These are phyloP conservation scores for Melitaea cinxia DNA, from an alignment of 1,140 invertebrate species.

Conservation along the genomic window DNA sequence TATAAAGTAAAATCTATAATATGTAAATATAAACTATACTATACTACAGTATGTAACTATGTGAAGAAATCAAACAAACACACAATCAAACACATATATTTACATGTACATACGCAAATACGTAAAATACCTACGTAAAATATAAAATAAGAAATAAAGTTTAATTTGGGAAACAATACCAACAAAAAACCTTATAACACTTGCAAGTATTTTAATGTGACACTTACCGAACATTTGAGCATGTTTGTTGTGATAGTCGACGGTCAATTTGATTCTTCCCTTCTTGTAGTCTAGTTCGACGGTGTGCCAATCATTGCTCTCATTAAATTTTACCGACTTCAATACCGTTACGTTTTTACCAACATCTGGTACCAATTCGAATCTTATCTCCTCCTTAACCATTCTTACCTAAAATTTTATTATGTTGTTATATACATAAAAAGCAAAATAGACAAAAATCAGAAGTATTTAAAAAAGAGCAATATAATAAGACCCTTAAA, in stretches of 20 bases:
- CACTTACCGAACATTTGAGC: slow-evolving; percentile 84
- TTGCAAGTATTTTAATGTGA: neutral
- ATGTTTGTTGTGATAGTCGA: slow-evolving; percentile 88
- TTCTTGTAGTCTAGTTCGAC: slow-evolving; percentile 89
- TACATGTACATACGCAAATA: no score
- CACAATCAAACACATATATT: no score
- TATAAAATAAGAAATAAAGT: no score
- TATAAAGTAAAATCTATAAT: no score
- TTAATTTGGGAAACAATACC: no score
- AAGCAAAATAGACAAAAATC: neutral
- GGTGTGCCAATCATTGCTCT: slow-evolving; percentile 88
- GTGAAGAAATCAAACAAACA: no score
- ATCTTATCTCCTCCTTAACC: slow-evolving; percentile 91
- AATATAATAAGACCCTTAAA: no score
- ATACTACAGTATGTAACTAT: no score
- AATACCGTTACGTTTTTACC: slow-evolving; percentile 88
- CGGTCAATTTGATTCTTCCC: slow-evolving; percentile 87
- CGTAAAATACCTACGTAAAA: no score
- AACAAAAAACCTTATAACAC: neutral
- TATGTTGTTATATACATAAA: neutral
- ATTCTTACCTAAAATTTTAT: slow-evolving; percentile 83
- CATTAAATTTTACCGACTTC: slow-evolving; percentile 89
- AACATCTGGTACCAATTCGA: slow-evolving; percentile 88
- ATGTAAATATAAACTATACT: no score
- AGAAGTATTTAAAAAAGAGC: no score